Evolutionary conservation across 2,888 invertebrate species (phyloP).

Genomic region (Lamellibrachia satsuma): DNA sequence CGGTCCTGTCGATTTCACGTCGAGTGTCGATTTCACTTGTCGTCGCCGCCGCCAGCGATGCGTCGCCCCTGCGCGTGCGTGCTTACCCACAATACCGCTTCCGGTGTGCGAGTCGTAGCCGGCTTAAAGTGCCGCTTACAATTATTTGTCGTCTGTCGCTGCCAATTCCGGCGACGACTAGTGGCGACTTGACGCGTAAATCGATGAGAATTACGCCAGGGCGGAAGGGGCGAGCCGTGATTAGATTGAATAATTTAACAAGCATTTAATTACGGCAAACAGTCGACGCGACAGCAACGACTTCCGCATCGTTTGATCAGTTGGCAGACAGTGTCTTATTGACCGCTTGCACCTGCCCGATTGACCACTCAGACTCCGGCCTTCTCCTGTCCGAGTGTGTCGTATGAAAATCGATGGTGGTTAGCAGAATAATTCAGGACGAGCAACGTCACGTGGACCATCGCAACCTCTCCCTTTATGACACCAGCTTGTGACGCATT

Average conservation of each 20-base stretch:
- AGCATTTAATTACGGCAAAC: conserved; percentile 17
- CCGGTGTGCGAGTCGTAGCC: background rate
- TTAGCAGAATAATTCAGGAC: background rate
- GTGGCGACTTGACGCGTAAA: background rate
- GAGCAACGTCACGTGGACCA: background rate
- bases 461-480: background rate
- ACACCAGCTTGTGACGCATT: background rate
- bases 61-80: background rate
- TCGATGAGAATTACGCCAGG: background rate
- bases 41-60: background rate
- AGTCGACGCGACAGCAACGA: background rate
- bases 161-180: background rate
- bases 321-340: background rate
- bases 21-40: background rate
- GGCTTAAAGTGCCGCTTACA: background rate
- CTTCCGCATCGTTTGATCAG: background rate
- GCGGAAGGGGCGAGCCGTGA: background rate
- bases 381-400: background rate
- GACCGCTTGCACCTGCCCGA: background rate
- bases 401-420: background rate
- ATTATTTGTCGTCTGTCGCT: background rate
- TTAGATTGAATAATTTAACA: conserved; percentile 12
- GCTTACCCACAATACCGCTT: conserved; percentile 4
- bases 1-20: background rate
- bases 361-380: background rate